Evolutionary conservation across 2,888 invertebrate genomes (phyloP), one percentile per base, ranked within the genome.

Genomic region (Dastarcus helophoroides): DNA sequence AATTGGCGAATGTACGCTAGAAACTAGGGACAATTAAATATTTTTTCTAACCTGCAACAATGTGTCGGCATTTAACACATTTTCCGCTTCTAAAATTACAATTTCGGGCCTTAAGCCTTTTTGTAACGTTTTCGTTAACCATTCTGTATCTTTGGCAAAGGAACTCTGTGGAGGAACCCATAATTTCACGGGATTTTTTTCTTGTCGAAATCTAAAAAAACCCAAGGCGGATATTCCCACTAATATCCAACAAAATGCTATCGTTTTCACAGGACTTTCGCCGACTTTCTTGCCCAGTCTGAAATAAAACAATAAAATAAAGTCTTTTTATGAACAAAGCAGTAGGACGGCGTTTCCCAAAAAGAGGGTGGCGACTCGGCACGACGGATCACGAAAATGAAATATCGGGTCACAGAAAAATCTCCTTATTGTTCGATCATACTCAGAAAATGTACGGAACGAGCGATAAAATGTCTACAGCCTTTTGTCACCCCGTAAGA

Each of bases 91-190:
- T 29, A 79, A 56, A 40, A 81, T 64, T 27, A 76, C 56, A 36
- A 60, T 65, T 57, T 81, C 74, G 8, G 71, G 53, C 38, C 79
- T 65, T 47, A 73, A 68, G 6, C 71, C 75, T 29, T 69, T 71
- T 34, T 74, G 70, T 55, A 79, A 76, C 36, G 71, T 73, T 10
- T 69, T 59, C 51, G 79, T 71, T 34, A 79, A 66, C 80, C 82
- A 82, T 46, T 79, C 71, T 3, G 81, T 77, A 43, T 81, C 77
- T 40, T 60, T 54, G 22, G 71, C 67, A 51, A 79, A 83, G 36
- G 76, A 70, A 0, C 80, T 79, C 22, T 78, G 69, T 22, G 72
- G 72, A 7, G 81, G 80, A 12, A 82, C 75, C 83, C 83, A 84
- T 41, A 84, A 58, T 47, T 76, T 77, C 47, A 81, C 58, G 1